A percentile compares a stretch with the other conserved stretches of the same genome.
Conservation (phyloP, 2,113 vertebrate genomes). For the Australoheros scitulus region DNA sequence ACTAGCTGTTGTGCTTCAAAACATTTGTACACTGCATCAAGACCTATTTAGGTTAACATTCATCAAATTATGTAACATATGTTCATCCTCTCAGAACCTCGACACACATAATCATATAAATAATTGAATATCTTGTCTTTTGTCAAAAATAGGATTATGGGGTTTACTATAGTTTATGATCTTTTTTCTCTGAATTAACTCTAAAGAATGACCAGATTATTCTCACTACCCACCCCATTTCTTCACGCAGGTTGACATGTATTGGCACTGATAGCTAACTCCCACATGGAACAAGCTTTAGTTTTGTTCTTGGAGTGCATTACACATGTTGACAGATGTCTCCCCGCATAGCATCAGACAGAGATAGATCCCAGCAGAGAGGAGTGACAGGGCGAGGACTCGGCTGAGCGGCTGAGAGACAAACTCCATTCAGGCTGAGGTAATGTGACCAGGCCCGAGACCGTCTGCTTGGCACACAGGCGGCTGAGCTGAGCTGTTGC, state of each 20-base stretch:
- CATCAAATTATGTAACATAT: constrained; percentile 1
- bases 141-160: background rate
- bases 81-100: background rate
- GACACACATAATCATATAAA: background rate
- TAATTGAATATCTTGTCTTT: background rate
- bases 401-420: constrained; percentile 49
- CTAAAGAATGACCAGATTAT: background rate
- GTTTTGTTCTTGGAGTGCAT: constrained; percentile 66
- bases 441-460: constrained; percentile 50
- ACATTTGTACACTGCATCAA: background rate
- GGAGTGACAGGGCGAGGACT: constrained; percentile 64
- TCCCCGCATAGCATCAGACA: constrained; percentile 60
- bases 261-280: constrained; percentile 63
- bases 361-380: constrained; percentile 59
- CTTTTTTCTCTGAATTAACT: background rate
- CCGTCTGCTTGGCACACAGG: constrained; percentile 17
- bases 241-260: constrained; percentile 43
- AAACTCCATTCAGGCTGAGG: constrained; percentile 59
- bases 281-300: constrained; percentile 52
- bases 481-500: constrained; percentile 15
- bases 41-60: constrained; percentile 19
- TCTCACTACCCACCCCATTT: background rate
- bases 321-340: constrained; percentile 78
- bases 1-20: background rate
- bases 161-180: background rate